Percentiles rank a stretch among this genome's conserved stretches.
Evolutionary conservation across 2,797 vertebrate genomes (phyloP).

Genomic region (Ctenopoma multispine): DNA sequence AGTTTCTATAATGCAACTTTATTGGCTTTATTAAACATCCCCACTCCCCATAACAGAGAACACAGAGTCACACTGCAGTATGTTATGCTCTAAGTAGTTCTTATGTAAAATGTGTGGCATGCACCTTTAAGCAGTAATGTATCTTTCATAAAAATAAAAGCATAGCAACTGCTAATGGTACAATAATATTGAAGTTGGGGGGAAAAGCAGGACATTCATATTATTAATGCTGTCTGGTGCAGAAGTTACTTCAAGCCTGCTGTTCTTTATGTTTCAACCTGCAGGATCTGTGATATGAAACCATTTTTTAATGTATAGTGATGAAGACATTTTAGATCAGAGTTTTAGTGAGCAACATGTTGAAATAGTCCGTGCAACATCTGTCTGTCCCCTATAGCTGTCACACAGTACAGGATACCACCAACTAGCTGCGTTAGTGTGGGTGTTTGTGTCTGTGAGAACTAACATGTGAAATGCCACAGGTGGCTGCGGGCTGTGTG

Average conservation of each 20-base stretch:
- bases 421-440: neutral
- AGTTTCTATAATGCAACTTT: neutral
- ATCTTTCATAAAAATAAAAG: neutral
- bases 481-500: conserved; percentile 75
- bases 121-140: too few species aligned
- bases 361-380: neutral
- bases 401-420: conserved; percentile 6
- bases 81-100: neutral
- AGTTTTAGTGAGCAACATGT: too few species aligned
- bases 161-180: neutral
- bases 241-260: too few species aligned
- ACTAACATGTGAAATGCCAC: conserved; percentile 70
- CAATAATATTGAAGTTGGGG: too few species aligned
- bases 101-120: too few species aligned
- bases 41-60: too few species aligned
- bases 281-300: too few species aligned
- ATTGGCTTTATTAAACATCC: too few species aligned
- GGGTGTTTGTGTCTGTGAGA: conserved; percentile 29
- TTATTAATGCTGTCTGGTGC: too few species aligned
- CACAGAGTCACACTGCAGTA: too few species aligned
- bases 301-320: neutral
- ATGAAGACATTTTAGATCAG: neutral
- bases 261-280: too few species aligned
- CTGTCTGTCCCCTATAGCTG: conserved; percentile 1
- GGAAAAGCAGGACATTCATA: too few species aligned